Base-by-base conservation (phyloP, 2,888 invertebrate genomes). In the Azorinus chamasolen region DNA sequence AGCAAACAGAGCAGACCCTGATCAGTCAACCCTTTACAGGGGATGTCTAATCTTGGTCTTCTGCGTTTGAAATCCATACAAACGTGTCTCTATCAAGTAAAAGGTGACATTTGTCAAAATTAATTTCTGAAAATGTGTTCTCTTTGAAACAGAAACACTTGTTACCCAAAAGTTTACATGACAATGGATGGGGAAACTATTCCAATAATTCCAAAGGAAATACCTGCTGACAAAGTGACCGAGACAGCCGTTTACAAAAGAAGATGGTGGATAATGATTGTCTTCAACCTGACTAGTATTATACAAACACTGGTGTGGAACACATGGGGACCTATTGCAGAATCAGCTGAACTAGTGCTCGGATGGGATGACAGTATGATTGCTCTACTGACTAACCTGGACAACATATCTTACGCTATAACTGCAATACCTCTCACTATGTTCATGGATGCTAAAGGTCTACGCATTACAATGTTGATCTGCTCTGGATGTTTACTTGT, bases 321-420 rank as follows among this genome's bases (percentile, higher is more conserved):
- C 83, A 93, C 93, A 22, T 93, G 92, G 92, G 91, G 91, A 22
- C 92, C 93, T 2, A 91, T 93, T 41, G 89, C 92, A 3, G 86
- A 87, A 59, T 90, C 92, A 0, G 89, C 89, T 1, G 83, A 93
- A 65, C 74, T 83, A 14, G 91, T 92, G 10, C 93, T 80, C 12
- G 62, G 71, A 10, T 93, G 93, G 93, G 78, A 84, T 20, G 89
- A 89, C 50, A 86, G 87, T 25, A 83, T 87, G 14, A 85, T 93
- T 37, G 92, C 93, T n/a, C 83, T 93, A 32, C 79, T 93, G 12
- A 90, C 91, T 22, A 91, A 91, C 76, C 92, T 92, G 91, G 91
- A 91, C 5, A 91, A 90, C 61, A 91, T 93, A 27, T 87, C 89
- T 1, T 92, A 91, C 68, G 84, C 93, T 4, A 66, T 90, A 3